A percentile compares a stretch with the other conserved stretches of the same genome.
Evolutionary conservation across 1,140 invertebrate species (phyloP).

Genomic region (Pseudoatta argentina): DNA sequence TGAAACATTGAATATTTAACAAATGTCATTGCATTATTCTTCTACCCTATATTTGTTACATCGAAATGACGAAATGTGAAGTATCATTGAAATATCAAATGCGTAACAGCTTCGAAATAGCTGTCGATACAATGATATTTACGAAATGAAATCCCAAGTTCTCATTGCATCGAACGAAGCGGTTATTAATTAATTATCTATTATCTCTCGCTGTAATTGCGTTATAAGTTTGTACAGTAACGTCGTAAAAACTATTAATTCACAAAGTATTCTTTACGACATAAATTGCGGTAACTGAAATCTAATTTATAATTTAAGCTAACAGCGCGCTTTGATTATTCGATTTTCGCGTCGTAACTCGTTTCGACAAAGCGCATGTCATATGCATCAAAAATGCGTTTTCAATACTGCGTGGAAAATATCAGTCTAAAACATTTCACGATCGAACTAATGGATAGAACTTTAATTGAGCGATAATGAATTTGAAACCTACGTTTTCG

Average conservation of each 20-base stretch:
- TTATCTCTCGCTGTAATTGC: not conserved
- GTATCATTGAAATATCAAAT: not conserved
- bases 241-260: not conserved
- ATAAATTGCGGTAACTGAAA: conserved; percentile 7
- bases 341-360: conserved; percentile 24
- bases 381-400: conserved; percentile 8
- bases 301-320: conserved; percentile 1
- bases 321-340: conserved; percentile 16
- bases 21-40: not conserved
- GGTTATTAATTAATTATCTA: conserved; percentile 13
- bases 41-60: not conserved
- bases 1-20: not conserved
- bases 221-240: not conserved
- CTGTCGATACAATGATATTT: not conserved
- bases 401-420: conserved; percentile 15
- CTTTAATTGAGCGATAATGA: conserved; percentile 40
- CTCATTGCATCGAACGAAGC: not conserved
- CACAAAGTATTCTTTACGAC: not conserved
- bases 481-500: not conserved
- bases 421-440: conserved; percentile 5
- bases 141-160: conserved; percentile 1
- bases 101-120: not conserved
- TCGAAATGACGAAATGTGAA: not conserved
- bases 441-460: conserved; percentile 21
- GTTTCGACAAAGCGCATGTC: not conserved